Conservation (phyloP, 2,888 invertebrate genomes). For the Brachylomia viminalis region DNA sequence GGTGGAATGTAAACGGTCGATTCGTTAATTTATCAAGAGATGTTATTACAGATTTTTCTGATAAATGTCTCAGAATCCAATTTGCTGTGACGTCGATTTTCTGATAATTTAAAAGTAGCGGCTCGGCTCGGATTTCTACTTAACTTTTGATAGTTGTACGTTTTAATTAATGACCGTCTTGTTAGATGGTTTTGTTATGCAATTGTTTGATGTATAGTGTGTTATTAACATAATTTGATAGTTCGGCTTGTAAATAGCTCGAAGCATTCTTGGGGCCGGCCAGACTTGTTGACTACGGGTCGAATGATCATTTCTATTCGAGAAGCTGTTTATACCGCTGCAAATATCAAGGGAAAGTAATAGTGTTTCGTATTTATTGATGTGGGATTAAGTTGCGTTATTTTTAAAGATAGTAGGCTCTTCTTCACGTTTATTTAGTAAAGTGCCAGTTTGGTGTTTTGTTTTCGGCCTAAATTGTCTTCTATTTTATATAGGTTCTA, state of each 20-base stretch:
- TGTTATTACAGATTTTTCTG: constrained; percentile 76
- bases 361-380: constrained; percentile 49
- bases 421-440: constrained; percentile 16
- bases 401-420: constrained; percentile 26
- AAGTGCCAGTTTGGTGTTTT: background rate
- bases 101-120: constrained; percentile 73
- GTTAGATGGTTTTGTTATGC: constrained; percentile 61
- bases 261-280: constrained; percentile 57
- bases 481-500: background rate
- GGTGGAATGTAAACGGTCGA: constrained; percentile 36
- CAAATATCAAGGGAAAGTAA: constrained; percentile 66
- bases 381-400: constrained; percentile 48
- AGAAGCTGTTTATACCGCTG: constrained; percentile 57
- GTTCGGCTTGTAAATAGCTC: constrained; percentile 58
- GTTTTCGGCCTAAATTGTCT: background rate
- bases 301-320: constrained; percentile 47
- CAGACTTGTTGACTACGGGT: constrained; percentile 62
- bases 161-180: constrained; percentile 61
- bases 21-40: constrained; percentile 73
- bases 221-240: constrained; percentile 68
- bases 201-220: constrained; percentile 62
- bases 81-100: constrained; percentile 77
- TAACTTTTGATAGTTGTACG: constrained; percentile 56
- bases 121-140: constrained; percentile 65
- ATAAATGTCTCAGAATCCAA: constrained; percentile 77